These are phyloP conservation scores for Zaprionus tsacasi DNA, from an alignment of 1,140 invertebrate species.

Conservation along the genomic window DNA sequence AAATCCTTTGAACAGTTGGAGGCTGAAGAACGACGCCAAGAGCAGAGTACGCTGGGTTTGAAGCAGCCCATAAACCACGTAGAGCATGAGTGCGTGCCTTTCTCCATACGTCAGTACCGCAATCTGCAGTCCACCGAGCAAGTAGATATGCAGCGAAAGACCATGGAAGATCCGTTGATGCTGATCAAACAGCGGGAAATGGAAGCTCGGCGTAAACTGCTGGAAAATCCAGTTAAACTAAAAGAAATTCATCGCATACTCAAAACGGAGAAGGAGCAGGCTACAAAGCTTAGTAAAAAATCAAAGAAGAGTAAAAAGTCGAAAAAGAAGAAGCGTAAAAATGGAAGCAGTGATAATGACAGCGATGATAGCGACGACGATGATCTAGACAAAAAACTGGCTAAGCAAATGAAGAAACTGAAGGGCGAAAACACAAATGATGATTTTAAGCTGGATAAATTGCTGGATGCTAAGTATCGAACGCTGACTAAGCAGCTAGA, in stretches of 20 bases:
- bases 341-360: slow-evolving; percentile 34
- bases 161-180: slow-evolving; percentile 95
- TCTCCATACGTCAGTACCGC: slow-evolving; percentile 86
- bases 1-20: slow-evolving; percentile 91
- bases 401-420: slow-evolving; percentile 84
- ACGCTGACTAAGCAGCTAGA: slow-evolving; percentile 80
- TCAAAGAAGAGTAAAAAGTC: slow-evolving; percentile 85
- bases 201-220: slow-evolving; percentile 90
- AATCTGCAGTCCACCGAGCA: slow-evolving; percentile 85
- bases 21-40: slow-evolving; percentile 86
- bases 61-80: slow-evolving; percentile 88
- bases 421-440: slow-evolving; percentile 63
- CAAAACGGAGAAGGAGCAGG: slow-evolving; percentile 86
- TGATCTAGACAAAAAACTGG: slow-evolving; percentile 85
- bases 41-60: slow-evolving; percentile 74
- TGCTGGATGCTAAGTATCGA: slow-evolving; percentile 73
- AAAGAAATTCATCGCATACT: slow-evolving; percentile 92
- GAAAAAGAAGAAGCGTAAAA: slow-evolving; percentile 59
- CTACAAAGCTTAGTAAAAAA: slow-evolving; percentile 86
- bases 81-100: slow-evolving; percentile 91
- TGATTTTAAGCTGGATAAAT: slow-evolving; percentile 65
- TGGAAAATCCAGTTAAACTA: slow-evolving; percentile 96
- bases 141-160: slow-evolving; percentile 92
- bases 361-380: slow-evolving; percentile 83
- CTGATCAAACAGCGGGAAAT: slow-evolving; percentile 93